Evolutionary conservation across 2,113 vertebrate species (phyloP), one percentile per base, ranked within the genome.

Genomic region (Rynchops niger): DNA sequence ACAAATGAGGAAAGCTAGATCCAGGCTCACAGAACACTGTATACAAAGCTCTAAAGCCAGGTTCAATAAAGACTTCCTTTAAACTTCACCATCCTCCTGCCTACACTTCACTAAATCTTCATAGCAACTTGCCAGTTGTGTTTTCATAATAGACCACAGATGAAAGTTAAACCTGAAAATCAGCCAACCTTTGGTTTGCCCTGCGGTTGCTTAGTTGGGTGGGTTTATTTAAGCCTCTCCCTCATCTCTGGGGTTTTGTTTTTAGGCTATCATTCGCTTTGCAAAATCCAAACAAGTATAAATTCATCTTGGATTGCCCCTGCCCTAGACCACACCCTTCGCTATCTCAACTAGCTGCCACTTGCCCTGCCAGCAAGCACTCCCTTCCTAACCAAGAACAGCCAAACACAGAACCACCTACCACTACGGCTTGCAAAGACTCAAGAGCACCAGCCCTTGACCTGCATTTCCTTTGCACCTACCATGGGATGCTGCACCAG

Each of bases 131-230:
- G 84, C 18, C 84, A 59, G 86, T 82, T 95, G 89, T 96, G 81
- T 95, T 97, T 95, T 73, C 45, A 9, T 72, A 72, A 91, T 6
- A 94, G 49, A 96, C 93, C 38, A 0, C 90, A 94, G 53, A 82
- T 80, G 78, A 77, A 86, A 93, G 86, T 62, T 86, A 96, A 95
- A 95, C 67, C 66, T 95, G 91, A 87, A 94, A 88, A 95, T 63
- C 88, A 84, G 66, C 86, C 95, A 95, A 82, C 49, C 26, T 77
- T 80, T 55, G 42, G 29, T 38, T 93, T 96, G 84, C 76, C 93
- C 91, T 80, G 66, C 0, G 0, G 96, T 42, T 89, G 53, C n/a
- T 82, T 72, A 45, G 62, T 40, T 82, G 45, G 55, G 74, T 86
- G 58, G 59, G 4, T 91, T 67, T 86, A 90, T 47, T 80, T 49